These are phyloP conservation scores for Stegastes partitus DNA, from an alignment of 2,113 vertebrate genomes.

Conservation along the genomic window DNA sequence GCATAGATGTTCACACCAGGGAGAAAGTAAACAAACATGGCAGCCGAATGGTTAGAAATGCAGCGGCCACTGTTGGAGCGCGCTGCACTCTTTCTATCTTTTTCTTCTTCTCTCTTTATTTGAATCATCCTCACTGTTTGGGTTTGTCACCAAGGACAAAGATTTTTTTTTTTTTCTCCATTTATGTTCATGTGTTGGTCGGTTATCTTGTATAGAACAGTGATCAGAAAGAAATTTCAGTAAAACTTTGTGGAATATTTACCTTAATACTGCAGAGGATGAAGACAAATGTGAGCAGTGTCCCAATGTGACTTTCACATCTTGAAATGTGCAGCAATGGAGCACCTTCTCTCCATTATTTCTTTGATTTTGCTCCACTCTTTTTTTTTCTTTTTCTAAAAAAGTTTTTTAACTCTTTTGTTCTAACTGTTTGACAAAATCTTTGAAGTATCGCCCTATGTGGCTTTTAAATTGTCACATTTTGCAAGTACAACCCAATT, in stretches of 20 bases:
- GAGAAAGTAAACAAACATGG: slow-evolving; percentile 79
- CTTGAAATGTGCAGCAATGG: too few species aligned
- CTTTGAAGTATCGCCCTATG: too few species aligned
- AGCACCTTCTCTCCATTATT: too few species aligned
- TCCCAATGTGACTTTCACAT: too few species aligned
- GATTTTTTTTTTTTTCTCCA: background rate
- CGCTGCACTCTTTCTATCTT: background rate
- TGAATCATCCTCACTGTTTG: background rate
- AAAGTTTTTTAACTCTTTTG: too few species aligned
- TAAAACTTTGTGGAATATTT: background rate
- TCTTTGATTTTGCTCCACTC: too few species aligned
- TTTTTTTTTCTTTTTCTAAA: too few species aligned
- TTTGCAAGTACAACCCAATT: too few species aligned
- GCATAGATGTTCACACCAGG: slow-evolving; percentile 81
- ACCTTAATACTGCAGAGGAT: too few species aligned
- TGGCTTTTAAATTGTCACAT: too few species aligned
- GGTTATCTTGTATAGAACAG: background rate
- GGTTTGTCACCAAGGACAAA: background rate
- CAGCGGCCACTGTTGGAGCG: slow-evolving; percentile 6
- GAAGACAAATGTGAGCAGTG: background rate
- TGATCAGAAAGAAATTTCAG: background rate
- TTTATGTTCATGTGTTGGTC: background rate
- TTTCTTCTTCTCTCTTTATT: slow-evolving; percentile 16
- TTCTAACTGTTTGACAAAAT: too few species aligned
- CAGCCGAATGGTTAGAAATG: slow-evolving; percentile 64